These are phyloP conservation scores for Xylota segnis DNA, from an alignment of 2,888 invertebrate genomes.

Conservation along the genomic window DNA sequence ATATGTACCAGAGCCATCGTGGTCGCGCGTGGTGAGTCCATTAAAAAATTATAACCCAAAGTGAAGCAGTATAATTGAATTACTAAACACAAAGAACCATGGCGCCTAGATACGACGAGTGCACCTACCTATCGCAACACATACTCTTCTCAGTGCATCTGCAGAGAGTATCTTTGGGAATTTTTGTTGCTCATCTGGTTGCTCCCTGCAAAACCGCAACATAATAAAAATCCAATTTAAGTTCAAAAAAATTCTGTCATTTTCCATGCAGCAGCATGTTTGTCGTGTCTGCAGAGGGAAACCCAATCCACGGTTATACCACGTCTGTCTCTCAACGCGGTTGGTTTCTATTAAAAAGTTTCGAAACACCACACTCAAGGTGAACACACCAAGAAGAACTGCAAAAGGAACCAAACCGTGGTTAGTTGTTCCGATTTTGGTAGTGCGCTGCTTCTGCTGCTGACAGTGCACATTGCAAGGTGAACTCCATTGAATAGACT, in stretches of 20 bases:
- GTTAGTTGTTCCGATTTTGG: slow-evolving; percentile 67
- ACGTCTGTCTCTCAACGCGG: slow-evolving; percentile 9
- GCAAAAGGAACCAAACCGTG: slow-evolving; percentile 27
- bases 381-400: slow-evolving; percentile 32
- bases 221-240: slow-evolving; percentile 63
- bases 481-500: slow-evolving; percentile 53
- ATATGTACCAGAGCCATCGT: slow-evolving; percentile 37
- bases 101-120: slow-evolving; percentile 42
- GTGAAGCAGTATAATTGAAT: slow-evolving; percentile 57
- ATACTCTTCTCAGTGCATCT: not conserved
- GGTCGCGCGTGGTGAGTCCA: slow-evolving; percentile 36
- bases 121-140: not conserved
- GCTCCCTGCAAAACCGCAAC: slow-evolving; percentile 51
- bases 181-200: not conserved
- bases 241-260: slow-evolving; percentile 39
- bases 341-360: slow-evolving; percentile 40
- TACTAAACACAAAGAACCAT: slow-evolving; percentile 49
- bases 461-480: slow-evolving; percentile 51
- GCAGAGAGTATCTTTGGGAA: not conserved
- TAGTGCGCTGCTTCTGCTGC: slow-evolving; percentile 1
- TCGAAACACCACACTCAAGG: slow-evolving; percentile 52
- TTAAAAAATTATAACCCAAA: slow-evolving; percentile 64
- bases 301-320: slow-evolving; percentile 15
- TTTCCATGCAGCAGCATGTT: slow-evolving; percentile 19
- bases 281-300: slow-evolving; percentile 31